These are phyloP conservation scores for Seladonia tumulorum DNA, from an alignment of 2,888 invertebrate genomes.

Conservation along the genomic window DNA sequence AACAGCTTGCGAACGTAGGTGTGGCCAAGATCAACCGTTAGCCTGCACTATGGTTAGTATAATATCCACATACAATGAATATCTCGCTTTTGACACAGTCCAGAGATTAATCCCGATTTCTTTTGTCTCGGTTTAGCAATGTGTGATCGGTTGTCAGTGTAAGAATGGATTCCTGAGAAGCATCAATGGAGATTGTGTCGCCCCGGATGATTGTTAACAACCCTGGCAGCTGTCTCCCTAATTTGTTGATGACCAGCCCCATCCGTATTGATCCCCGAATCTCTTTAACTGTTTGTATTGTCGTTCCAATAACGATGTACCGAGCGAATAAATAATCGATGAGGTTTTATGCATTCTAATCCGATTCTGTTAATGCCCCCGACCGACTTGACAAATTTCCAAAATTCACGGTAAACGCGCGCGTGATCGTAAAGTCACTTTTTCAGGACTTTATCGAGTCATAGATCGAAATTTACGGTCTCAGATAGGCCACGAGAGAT, in stretches of 20 bases:
- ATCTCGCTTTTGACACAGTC: too few species aligned
- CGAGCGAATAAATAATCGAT: neutral
- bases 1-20: slow-evolving; percentile 40
- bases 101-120: neutral
- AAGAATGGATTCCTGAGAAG: slow-evolving; percentile 20
- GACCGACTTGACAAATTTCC: neutral
- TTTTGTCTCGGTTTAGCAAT: slow-evolving; percentile 48
- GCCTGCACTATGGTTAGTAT: slow-evolving; percentile 48
- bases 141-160: slow-evolving; percentile 58
- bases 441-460: neutral
- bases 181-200: slow-evolving; percentile 13
- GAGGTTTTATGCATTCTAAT: neutral
- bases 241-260: neutral
- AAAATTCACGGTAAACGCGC: neutral
- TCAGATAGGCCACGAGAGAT: neutral
- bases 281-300: neutral
- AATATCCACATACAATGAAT: neutral
- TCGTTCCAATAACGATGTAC: neutral
- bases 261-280: neutral
- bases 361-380: neutral
- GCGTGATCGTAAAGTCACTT: neutral
- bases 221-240: neutral
- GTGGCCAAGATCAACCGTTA: accelerated
- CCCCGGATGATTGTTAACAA: slow-evolving; percentile 19
- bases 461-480: neutral